Base-by-base conservation (phyloP, 2,797 vertebrate species). In the Parauchenoglanis ngamensis region DNA sequence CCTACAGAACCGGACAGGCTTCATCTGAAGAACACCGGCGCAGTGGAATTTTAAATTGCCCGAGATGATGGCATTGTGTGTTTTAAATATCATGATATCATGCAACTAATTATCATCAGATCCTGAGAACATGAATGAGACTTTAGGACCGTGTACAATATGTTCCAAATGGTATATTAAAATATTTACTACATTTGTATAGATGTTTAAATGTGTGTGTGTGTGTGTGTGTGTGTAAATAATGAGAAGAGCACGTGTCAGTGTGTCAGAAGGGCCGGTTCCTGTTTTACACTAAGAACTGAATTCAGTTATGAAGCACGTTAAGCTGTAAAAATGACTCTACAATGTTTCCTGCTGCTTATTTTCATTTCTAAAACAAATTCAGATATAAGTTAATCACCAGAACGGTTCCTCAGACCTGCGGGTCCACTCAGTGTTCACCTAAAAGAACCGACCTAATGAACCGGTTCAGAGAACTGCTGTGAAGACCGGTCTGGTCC, bases 131-230 rank as follows among this genome's bases (percentile, higher is more conserved):
- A 78, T 49, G 7, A 49, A n/a, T 52, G 46, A 56, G 52, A 21
- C 46, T 75, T 49, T n/a, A 46, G 70, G 70, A 73, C 28, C 7
- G 19, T 72, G 52, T 78, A 56, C 28, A 77, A 31, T 21, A 78
- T 10, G 15, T 56, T 78, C 15, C 35, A 56, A 56, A 57, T 19
- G 7, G 54, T 15, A 31, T 56, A 78, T 56, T 78, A 31, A 78
- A 78, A 78, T 78, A 78, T 78, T 78, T 56, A 78, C 76, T 78
- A 78, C 76, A 57, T 78, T 78, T 78, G n/a, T 57, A 76, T n/a
- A 76, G 17, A 21, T 21, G 46, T 75, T 75, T 75, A n/a, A 7
- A 19, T 77, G 49, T 54, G 75, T 77, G 75, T 73, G 70, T 75
- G 44, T 46, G 28, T 35, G 13, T 40, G 31, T 21, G 31, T 21